phyloP scores from a whole-genome alignment of 2,113 vertebrate species.

The Antechinus flavipes region DNA sequence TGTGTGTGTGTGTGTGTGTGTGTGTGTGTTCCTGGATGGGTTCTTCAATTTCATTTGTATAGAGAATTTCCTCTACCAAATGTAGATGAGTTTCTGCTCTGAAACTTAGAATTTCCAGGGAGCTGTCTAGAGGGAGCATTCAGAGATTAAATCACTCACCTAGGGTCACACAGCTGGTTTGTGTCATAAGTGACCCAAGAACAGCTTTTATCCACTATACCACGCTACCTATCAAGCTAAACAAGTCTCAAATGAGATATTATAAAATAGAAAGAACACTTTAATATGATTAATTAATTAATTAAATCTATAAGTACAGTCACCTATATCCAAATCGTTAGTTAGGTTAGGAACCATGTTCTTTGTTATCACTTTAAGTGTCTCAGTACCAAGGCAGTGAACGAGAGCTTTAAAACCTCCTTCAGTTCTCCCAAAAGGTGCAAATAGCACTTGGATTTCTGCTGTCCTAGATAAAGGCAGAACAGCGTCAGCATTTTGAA shows the following conservation, averaged over 20 bases:
- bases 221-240: background rate
- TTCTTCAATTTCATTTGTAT: background rate
- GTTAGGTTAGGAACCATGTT: background rate
- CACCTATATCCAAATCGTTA: background rate
- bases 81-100: background rate
- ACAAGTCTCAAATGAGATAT: background rate
- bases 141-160: background rate
- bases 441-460: constrained; percentile 28
- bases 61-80: background rate
- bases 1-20: background rate
- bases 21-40: background rate
- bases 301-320: background rate
- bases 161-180: background rate
- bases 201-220: background rate
- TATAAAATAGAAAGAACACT: background rate
- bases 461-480: background rate
- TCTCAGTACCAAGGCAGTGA: constrained; percentile 7
- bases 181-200: background rate
- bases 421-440: background rate
- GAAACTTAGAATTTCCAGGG: background rate
- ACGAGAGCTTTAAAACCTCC: constrained; percentile 18
- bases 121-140: background rate
- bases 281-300: background rate
- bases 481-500: background rate
- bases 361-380: constrained; percentile 5